Evolutionary conservation across 1,140 invertebrate species (phyloP).

Genomic region (Heliconius nattereri): DNA sequence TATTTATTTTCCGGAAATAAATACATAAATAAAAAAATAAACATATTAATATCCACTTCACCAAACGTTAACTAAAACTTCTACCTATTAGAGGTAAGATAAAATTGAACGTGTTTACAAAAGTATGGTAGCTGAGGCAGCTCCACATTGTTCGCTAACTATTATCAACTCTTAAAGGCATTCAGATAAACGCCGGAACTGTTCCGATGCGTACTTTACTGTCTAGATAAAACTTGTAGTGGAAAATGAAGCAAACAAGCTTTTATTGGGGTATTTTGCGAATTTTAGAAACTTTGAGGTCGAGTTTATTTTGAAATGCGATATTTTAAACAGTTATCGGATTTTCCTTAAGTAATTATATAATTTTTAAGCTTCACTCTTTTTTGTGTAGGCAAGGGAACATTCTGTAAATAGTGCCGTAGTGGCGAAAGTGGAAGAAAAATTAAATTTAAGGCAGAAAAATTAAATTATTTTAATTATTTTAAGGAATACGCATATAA

Average conservation of each 20-base stretch:
- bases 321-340: neutral
- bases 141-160: conserved; percentile 25
- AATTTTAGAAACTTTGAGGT: neutral
- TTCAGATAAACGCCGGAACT: conserved; percentile 38
- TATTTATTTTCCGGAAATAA: too few species aligned
- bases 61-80: neutral
- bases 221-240: conserved; percentile 29
- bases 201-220: conserved; percentile 30
- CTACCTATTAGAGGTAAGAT: neutral
- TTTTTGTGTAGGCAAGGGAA: too few species aligned
- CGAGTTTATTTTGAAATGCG: neutral
- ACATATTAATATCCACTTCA: too few species aligned
- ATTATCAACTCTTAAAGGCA: conserved; percentile 42
- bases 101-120: conserved; percentile 24
- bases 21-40: too few species aligned
- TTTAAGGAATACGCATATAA: too few species aligned
- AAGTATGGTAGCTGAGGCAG: conserved; percentile 19
- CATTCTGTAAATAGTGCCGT: too few species aligned
- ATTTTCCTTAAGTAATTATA: neutral
- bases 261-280: neutral
- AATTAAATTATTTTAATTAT: too few species aligned
- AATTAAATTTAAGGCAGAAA: too few species aligned
- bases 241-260: conserved; percentile 9
- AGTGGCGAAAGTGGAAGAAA: too few species aligned
- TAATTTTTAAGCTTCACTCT: neutral